Percentiles rank a stretch among this genome's conserved stretches.
Conservation (phyloP, 1,140 invertebrate species). For the Aleiodes sp. region DNA sequence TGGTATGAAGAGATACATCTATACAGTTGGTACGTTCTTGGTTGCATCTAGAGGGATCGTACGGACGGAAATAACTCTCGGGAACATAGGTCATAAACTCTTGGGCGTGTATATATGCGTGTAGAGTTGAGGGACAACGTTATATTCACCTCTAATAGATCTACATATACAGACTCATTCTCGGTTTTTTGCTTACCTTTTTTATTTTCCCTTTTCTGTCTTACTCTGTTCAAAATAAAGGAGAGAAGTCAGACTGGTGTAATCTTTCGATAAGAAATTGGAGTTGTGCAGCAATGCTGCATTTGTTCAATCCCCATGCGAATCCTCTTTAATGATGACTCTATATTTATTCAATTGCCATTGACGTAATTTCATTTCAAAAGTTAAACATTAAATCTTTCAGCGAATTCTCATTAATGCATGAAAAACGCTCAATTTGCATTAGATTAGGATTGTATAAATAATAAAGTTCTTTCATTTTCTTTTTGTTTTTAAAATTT, state of each 20-base stretch:
- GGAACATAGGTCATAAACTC: conserved; percentile 33
- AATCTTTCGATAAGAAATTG: conserved; percentile 26
- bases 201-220: neutral
- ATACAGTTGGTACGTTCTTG: conserved; percentile 10
- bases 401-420: no score
- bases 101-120: conserved; percentile 6
- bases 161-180: no score
- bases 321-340: no score
- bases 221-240: neutral
- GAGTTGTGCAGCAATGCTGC: neutral
- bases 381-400: neutral
- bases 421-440: neutral
- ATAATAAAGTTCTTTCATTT: no score
- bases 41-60: conserved; percentile 20
- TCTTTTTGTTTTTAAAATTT: no score
- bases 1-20: conserved; percentile 8
- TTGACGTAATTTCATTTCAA: neutral
- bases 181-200: neutral
- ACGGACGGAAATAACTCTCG: conserved; percentile 26
- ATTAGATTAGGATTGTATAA: no score
- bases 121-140: conserved; percentile 3
- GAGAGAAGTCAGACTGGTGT: neutral
- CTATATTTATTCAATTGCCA: neutral
- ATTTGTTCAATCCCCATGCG: neutral
- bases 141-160: no score